These are phyloP conservation scores for Todiramphus saurophagus DNA, from an alignment of 2,113 vertebrate genomes.

Conservation along the genomic window DNA sequence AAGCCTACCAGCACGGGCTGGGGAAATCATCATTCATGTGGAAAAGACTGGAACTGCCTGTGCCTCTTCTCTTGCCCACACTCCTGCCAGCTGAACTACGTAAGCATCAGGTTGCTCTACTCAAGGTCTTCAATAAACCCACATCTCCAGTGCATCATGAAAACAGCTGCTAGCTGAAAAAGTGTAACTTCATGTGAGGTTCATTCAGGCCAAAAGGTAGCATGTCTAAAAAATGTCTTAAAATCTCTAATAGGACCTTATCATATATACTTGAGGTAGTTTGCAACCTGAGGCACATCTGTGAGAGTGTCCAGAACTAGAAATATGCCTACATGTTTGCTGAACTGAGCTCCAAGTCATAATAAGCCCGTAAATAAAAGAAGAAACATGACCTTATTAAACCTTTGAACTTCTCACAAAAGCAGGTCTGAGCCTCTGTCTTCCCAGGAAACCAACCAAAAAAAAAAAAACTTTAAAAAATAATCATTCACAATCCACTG, in stretches of 20 bases:
- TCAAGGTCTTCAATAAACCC: neutral
- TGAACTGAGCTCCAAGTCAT: neutral
- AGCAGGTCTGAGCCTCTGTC: neutral
- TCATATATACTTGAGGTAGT: neutral
- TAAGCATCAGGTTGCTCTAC: neutral
- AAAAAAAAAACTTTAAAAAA: too few species aligned
- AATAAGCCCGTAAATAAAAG: neutral
- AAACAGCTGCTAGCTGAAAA: neutral
- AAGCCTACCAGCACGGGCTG: neutral
- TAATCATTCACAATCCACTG: neutral
- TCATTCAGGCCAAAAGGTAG: neutral
- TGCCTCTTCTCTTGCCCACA: neutral
- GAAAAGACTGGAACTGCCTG: neutral
- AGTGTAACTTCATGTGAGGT: neutral
- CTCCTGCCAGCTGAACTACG: neutral
- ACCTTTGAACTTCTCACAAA: neutral
- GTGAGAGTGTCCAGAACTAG: neutral
- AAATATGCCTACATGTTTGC: neutral
- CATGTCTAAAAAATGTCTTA: neutral
- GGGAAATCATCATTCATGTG: neutral
- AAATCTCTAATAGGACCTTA: neutral
- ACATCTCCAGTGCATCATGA: neutral
- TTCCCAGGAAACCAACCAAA: neutral
- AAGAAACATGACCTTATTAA: neutral
- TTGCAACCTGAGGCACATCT: neutral